A percentile compares a stretch with the other conserved stretches of the same genome.
Conservation (phyloP, 2,888 invertebrate species). For the Rhamphomyia laevipes region DNA sequence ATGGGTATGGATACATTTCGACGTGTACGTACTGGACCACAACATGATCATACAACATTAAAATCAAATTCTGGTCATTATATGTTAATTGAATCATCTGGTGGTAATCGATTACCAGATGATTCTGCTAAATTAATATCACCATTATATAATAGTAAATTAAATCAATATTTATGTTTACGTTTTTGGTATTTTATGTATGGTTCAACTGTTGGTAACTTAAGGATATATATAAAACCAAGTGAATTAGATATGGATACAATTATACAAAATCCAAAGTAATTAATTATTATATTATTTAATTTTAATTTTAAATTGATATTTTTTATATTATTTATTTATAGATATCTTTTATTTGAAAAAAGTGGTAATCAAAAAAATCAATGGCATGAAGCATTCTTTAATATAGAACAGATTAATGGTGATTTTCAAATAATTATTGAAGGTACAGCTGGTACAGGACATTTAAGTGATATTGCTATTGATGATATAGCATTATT, state of each 20-base stretch:
- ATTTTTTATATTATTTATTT: not conserved
- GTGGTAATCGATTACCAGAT: conserved; percentile 41
- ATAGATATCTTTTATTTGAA: conserved; percentile 44
- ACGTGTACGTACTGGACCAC: conserved; percentile 50
- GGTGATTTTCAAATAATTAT: conserved; percentile 56
- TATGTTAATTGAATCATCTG: conserved; percentile 69
- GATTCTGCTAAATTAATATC: conserved; percentile 62
- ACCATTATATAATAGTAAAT: conserved; percentile 47
- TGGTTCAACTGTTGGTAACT: conserved; percentile 47
- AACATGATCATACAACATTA: conserved; percentile 62
- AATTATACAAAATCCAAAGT: conserved; percentile 16
- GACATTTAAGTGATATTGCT: conserved; percentile 64
- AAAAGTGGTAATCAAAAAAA: conserved; percentile 57
- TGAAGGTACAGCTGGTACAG: conserved; percentile 56
- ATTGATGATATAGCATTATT: conserved; percentile 66
- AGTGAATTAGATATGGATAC: conserved; percentile 23
- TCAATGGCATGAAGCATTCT: conserved; percentile 48
- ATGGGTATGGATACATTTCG: conserved; percentile 36
- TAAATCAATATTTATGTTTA: conserved; percentile 44
- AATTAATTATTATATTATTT: not conserved
- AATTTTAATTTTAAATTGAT: not conserved
- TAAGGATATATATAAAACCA: conserved; percentile 43
- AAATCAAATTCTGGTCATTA: conserved; percentile 52
- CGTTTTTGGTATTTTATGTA: conserved; percentile 71
- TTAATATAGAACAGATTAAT: conserved; percentile 36